Evolutionary conservation across 2,888 invertebrate genomes (phyloP), one percentile per base, ranked within the genome.

Genomic region (Eupithecia dodoneata): DNA sequence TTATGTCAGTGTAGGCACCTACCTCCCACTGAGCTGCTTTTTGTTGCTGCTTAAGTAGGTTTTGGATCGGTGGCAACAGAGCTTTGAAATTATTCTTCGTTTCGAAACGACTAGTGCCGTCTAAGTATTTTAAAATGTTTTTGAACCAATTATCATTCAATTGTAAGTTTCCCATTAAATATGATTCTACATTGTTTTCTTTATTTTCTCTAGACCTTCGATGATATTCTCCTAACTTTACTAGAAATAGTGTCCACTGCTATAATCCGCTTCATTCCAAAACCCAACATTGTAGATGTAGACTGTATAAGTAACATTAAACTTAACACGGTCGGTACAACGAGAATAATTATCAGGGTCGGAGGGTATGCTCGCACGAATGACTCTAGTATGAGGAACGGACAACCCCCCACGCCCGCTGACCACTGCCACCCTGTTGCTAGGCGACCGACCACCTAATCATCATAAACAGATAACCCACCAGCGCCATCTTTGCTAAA

Each of bases 401-500:
- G 85, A 83, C 86, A 87, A 86, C 87, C 85, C 85, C 81, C 83
- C 86, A 86, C 84, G 85, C 81, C 82, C 85, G 83, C 87, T 94
- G 94, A 94, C 94, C 93, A 89, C 93, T 91, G 87, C 91, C 92
- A 87, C 90, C 92, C 92, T 89, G 95, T 94, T 91, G 94, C 95
- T 86, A 85, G 87, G 95, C 94, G 90, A 95, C 87, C 85, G 90
- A 87, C 91, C 90, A 88, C 92, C 94, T 94, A 89, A 93, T 94
- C 94, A 93, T 95, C 94, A 95, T 95, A 95, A 95, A 93, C 92
- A 93, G 91, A 94, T 92, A 89, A 87, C 85, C 89, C 87, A 88
- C 92, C 90, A 92, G 90, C 91, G 63, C 63, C 63, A 63, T 63
- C 63, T 63, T 92, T 91, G 89, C 88, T 89, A 87, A 89, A 84